These are phyloP conservation scores for Tauraco erythrolophus DNA, from an alignment of 2,113 vertebrate genomes.

Conservation along the genomic window DNA sequence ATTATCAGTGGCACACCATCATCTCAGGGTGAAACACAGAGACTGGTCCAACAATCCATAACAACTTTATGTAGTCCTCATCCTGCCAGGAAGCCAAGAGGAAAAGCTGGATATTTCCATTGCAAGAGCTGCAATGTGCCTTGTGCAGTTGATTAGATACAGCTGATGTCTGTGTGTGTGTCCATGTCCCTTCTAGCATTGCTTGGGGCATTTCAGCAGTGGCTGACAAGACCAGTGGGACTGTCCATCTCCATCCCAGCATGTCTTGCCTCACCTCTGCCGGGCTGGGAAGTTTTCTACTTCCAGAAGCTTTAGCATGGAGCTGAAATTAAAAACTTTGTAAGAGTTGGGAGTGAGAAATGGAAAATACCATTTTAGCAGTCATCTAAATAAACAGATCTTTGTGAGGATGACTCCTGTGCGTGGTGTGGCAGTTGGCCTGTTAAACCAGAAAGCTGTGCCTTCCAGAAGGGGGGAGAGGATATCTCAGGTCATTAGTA, in stretches of 20 bases:
- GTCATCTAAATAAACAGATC: not conserved
- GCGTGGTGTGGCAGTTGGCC: too few relatives aligned
- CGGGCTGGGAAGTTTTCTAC: not conserved
- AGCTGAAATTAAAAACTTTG: not conserved
- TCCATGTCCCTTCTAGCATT: not conserved
- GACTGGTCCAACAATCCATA: not conserved
- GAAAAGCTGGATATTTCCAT: not conserved
- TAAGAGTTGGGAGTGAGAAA: not conserved
- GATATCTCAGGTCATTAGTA: not conserved
- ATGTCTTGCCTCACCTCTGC: not conserved
- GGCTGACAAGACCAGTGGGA: not conserved
- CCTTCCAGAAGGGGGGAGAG: not conserved
- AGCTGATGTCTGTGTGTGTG: not conserved
- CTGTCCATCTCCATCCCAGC: not conserved
- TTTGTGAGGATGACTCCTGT: not conserved
- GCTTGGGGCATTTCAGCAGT: not conserved
- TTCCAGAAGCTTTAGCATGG: not conserved
- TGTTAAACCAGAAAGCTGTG: not conserved
- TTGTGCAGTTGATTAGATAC: not conserved
- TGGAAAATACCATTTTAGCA: not conserved
- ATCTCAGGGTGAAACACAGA: not conserved
- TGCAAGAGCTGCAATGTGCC: not conserved
- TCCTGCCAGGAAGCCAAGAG: not conserved
- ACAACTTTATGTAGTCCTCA: not conserved
- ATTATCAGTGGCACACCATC: not conserved